Evolutionary conservation across 2,113 vertebrate genomes (phyloP), one percentile per base, ranked within the genome.

Genomic region (Tor tambroides): DNA sequence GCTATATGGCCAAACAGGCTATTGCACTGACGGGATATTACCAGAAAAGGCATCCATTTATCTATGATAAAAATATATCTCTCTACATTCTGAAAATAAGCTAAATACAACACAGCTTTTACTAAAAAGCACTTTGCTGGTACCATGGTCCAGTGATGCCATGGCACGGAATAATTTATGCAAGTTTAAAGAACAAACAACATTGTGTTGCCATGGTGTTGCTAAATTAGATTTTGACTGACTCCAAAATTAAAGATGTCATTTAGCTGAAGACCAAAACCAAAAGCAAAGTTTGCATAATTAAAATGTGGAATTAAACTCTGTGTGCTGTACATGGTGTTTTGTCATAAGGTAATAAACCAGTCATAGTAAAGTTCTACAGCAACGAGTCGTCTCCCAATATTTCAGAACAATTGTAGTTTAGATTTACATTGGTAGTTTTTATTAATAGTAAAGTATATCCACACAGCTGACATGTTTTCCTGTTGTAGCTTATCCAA

Each of bases 1-100:
- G 83, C 51, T 86, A 80, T 59, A 86, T 51, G 67, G 87, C 46
- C 63, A 63, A 72, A 28, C 74, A 87, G 46, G 86, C 89, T 89
- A 87, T 32, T 69, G 43, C 61, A 84, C 69, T 10, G 49, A 87
- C 75, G 71, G 21, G 28, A 76, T 2, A 43, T 17, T 88, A 86
- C 41, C 32, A 43, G 23, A 38, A 61, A 61, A 38, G 8, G 1
- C 54, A 41, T 28, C 17, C 38, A 21, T 81, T 17, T 26, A 65
- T 65, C 38, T 30, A 46, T 9, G 21, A 59, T 80, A 38, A 17
- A 79, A 11, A 46, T 51, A 28, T 4, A 7, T 71, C 17, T 32
- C 8, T 56, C 46, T 10, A n/a, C 11, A 38, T 38, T n/a, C 10
- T 26, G 1, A n/a, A 61, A 80, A 41, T 11, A 61, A 78, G 8